A percentile compares a stretch with the other conserved stretches of the same genome.
Conservation (phyloP, 2,888 invertebrate genomes). For the Andrena dorsata region DNA sequence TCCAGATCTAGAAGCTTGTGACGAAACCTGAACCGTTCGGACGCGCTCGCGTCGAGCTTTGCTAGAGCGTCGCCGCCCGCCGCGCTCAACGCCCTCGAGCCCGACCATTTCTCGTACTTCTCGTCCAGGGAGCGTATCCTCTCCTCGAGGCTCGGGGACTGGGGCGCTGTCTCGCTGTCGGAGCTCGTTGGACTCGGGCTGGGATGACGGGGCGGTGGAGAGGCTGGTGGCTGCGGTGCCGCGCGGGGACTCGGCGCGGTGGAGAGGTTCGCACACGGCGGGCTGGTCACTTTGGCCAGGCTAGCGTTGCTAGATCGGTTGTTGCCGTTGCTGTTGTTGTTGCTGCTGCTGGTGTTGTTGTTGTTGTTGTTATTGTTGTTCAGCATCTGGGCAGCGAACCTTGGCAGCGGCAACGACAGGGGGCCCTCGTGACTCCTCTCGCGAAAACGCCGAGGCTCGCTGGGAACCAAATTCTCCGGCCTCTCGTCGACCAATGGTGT, state of each 20-base stretch:
- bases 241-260: constrained; percentile 86
- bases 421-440: constrained; percentile 89
- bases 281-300: constrained; percentile 83
- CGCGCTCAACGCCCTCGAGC: constrained; percentile 88
- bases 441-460: constrained; percentile 90
- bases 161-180: constrained; percentile 89
- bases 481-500: constrained; percentile 94
- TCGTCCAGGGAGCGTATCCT: constrained; percentile 96
- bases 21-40: constrained; percentile 88
- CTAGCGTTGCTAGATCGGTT: constrained; percentile 68
- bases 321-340: constrained; percentile 67
- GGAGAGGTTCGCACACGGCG: constrained; percentile 81
- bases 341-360: constrained; percentile 73
- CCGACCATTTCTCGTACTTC: constrained; percentile 96
- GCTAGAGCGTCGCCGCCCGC: constrained; percentile 86
- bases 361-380: constrained; percentile 76
- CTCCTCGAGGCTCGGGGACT: constrained; percentile 92
- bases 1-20: constrained; percentile 93
- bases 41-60: constrained; percentile 85
- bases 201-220: constrained; percentile 89
- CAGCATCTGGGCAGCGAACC: constrained; percentile 92
- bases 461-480: constrained; percentile 90
- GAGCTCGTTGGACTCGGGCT: constrained; percentile 92
- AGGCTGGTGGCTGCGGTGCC: constrained; percentile 88
- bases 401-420: constrained; percentile 94